phyloP scores from a whole-genome alignment of 1,140 invertebrate genomes.

The Prorops nasuta region DNA sequence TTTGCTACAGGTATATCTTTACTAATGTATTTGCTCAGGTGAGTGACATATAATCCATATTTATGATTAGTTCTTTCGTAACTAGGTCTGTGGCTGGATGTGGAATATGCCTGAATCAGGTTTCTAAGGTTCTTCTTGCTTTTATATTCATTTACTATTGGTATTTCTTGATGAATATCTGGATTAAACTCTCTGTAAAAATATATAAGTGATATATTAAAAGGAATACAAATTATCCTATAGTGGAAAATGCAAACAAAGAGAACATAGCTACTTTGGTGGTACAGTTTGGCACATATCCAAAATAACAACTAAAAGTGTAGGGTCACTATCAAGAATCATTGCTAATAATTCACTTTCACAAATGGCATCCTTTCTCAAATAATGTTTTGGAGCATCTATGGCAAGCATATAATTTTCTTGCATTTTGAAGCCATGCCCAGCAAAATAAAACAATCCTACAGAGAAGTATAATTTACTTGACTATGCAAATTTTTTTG shows the following conservation, averaged over 20 bases:
- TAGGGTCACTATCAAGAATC: slow-evolving; percentile 38
- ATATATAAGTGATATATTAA: too few species aligned
- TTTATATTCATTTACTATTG: slow-evolving; percentile 37
- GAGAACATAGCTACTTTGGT: slow-evolving; percentile 24
- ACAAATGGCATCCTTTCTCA: slow-evolving; percentile 41
- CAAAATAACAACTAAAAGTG: slow-evolving; percentile 42
- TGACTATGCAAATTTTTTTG: slow-evolving; percentile 4
- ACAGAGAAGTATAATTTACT: not conserved
- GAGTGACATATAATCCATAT: slow-evolving; percentile 38
- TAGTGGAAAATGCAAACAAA: too few species aligned
- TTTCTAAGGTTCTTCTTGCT: slow-evolving; percentile 40
- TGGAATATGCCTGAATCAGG: slow-evolving; percentile 45
- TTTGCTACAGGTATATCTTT: slow-evolving; percentile 38
- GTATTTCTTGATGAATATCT: slow-evolving; percentile 38
- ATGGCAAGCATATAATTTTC: slow-evolving; percentile 47
- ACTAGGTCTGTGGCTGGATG: slow-evolving; percentile 40
- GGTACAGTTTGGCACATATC: slow-evolving; percentile 49
- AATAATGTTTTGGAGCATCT: slow-evolving; percentile 39
- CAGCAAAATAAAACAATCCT: slow-evolving; percentile 51
- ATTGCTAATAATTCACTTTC: slow-evolving; percentile 43
- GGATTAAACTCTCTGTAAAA: slow-evolving; percentile 40
- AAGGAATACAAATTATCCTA: too few species aligned
- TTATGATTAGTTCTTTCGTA: slow-evolving; percentile 35
- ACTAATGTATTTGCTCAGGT: slow-evolving; percentile 40
- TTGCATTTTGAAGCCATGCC: slow-evolving; percentile 51